These are phyloP conservation scores for Sanderia malayensis DNA, from an alignment of 30 jellyfish, hydroid and myxozoan species.

Conservation along the genomic window DNA sequence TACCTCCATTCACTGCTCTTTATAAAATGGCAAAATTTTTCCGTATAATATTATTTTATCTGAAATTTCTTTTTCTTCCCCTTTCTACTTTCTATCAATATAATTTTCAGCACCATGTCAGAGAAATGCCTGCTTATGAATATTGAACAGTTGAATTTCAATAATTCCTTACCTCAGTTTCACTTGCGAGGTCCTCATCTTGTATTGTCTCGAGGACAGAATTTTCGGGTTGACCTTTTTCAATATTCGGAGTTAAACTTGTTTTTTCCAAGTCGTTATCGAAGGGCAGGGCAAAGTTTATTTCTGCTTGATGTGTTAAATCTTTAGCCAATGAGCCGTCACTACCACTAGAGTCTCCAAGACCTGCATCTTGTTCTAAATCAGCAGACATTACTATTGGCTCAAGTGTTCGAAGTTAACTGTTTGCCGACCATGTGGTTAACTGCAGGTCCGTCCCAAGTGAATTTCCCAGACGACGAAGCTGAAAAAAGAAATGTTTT, in stretches of 20 bases:
- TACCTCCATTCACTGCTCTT: background rate
- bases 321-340: constrained; percentile 62
- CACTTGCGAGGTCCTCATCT: background rate
- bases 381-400: constrained; percentile 17
- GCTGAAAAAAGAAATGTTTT: background rate
- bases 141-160: too few species aligned
- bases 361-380: constrained; percentile 10
- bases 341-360: constrained; percentile 62
- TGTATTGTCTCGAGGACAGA: background rate
- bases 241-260: background rate
- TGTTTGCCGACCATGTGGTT: background rate
- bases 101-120: background rate
- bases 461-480: too few species aligned
- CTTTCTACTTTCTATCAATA: background rate
- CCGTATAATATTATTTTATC: background rate
- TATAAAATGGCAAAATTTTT: too few species aligned
- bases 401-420: too few species aligned
- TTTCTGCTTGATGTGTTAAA: constrained; percentile 50
- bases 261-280: constrained; percentile 6
- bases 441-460: background rate
- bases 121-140: background rate
- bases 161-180: background rate
- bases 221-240: constrained; percentile 11
- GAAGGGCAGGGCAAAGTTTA: constrained; percentile 35
- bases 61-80: background rate